phyloP scores from a whole-genome alignment of 2,797 vertebrate genomes.

The Phoebastria nigripes region DNA sequence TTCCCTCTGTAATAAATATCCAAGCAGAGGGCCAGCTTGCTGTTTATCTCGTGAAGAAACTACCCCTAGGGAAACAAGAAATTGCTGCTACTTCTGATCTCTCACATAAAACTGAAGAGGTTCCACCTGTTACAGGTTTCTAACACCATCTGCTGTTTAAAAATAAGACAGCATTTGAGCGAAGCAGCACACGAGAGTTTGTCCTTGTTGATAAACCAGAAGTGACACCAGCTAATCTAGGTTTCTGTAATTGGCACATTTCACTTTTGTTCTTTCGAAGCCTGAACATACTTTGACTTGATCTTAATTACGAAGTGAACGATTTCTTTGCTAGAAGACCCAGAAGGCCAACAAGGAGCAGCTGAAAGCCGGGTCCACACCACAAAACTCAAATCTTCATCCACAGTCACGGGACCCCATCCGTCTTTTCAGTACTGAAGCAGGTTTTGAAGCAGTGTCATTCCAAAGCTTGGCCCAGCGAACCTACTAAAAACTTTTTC shows the following conservation, averaged over 20 bases:
- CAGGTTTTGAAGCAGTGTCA: background rate
- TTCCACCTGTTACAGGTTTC: slow-evolving; percentile 70
- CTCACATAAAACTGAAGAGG: slow-evolving; percentile 37
- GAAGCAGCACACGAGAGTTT: background rate
- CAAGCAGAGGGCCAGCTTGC: slow-evolving; percentile 6
- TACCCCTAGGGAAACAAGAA: slow-evolving; percentile 47
- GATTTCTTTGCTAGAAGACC: background rate
- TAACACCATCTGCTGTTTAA: slow-evolving; percentile 75
- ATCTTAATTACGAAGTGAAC: background rate
- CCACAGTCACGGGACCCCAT: background rate
- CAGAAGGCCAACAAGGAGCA: background rate
- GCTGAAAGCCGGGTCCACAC: background rate
- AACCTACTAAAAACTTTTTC: background rate
- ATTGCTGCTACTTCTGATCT: slow-evolving; percentile 55
- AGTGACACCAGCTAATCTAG: background rate
- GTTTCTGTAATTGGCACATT: background rate
- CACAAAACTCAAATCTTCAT: background rate
- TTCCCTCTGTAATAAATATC: background rate
- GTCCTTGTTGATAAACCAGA: background rate
- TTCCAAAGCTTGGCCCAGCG: background rate
- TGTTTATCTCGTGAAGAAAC: slow-evolving; percentile 43
- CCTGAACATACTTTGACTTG: background rate
- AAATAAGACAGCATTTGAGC: slow-evolving; percentile 58
- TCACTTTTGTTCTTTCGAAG: background rate
- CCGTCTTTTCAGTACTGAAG: background rate